A percentile compares a stretch with the other conserved stretches of the same genome.
These are phyloP conservation scores for Leucopsar rothschildi DNA, from an alignment of 2,113 vertebrate species.

Conservation along the genomic window DNA sequence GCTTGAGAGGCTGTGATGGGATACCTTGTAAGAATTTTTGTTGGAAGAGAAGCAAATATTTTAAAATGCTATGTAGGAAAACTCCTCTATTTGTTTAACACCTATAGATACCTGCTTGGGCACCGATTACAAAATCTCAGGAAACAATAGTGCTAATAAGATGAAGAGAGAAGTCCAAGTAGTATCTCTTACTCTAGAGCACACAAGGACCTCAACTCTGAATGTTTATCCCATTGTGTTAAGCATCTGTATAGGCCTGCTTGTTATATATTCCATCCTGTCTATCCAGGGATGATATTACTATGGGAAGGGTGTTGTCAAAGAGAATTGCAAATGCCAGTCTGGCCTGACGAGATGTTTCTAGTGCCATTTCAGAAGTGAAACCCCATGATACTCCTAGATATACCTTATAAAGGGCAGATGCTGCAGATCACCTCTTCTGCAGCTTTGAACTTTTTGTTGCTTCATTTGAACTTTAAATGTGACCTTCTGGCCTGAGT, in stretches of 20 bases:
- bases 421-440: background rate
- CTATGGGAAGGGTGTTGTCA: background rate
- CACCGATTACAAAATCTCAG: background rate
- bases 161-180: background rate
- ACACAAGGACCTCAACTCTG: background rate
- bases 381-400: background rate
- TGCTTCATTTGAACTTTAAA: background rate
- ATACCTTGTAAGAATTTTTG: background rate
- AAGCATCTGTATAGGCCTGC: background rate
- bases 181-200: background rate
- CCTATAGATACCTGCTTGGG: background rate
- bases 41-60: background rate
- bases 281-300: background rate
- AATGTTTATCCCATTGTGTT: fast-evolving
- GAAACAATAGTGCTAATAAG: background rate
- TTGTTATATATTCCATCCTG: background rate
- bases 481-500: background rate
- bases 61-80: background rate
- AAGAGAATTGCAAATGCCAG: background rate
- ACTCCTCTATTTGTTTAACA: background rate
- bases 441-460: background rate
- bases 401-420: background rate
- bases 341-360: background rate
- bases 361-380: background rate
- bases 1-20: background rate